Base-by-base conservation (phyloP, 2,888 invertebrate genomes). In the Polydrusus cervinus region DNA sequence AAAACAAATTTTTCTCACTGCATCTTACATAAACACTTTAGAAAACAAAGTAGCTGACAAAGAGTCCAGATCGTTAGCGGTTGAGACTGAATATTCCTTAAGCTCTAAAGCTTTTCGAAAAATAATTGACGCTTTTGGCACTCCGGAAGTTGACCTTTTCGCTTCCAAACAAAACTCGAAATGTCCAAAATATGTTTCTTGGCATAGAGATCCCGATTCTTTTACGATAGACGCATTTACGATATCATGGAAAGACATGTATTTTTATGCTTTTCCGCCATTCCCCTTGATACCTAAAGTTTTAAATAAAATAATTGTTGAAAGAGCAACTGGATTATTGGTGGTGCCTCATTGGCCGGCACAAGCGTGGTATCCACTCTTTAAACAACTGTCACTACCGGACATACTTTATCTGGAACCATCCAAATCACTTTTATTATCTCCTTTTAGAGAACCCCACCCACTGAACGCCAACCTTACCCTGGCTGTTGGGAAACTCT, bases 61-160 rank as follows among this genome's bases (percentile, higher is more conserved):
- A 38, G 51, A 43, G 30, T 76, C 74, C 20, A 20, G 74, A 5
- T 38, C 43, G n/a, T 18, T 72, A 16, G 14, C 71, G 9, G n/a
- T 43, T 6, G 69, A 75, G 16, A 75, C 75, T 14, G 77, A 77
- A 60, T 77, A 14, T 18, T 18, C 18, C 11, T 43, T 66, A 65
- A 30, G 18, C 38, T 18, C 40, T 34, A 43, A 6, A 34, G 43
- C 62, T 62, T 62, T 62, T 20, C 11, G 13, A 13, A 53, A 53
- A 16, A 53, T 53, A 25, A 16, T 30, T 53, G 13, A 53, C 10
- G 16, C 10, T 14, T 62, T 62, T 20, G 62, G 62, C 18, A 34
- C 13, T n/a, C 62, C 62, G 10, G 55, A 53, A 53, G 13, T 53
- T 13, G 55, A 53, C 16, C 16, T 61, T 13, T 61, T 61, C n/a